These are phyloP conservation scores for Trachelus tabidus DNA, from an alignment of 2,888 invertebrate species.

Conservation along the genomic window DNA sequence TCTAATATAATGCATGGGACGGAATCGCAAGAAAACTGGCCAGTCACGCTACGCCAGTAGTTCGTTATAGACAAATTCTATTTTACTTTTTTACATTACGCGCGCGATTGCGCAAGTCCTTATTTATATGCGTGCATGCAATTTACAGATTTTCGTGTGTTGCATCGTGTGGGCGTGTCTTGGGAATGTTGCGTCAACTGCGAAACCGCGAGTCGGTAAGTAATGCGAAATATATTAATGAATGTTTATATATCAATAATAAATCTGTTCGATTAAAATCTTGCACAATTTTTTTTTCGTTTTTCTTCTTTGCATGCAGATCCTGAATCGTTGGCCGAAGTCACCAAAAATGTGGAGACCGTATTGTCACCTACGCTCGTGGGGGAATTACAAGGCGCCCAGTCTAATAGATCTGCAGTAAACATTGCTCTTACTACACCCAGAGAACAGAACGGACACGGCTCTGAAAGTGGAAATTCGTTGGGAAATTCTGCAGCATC, in stretches of 20 bases:
- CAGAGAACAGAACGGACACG: not conserved
- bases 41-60: conserved; percentile 30
- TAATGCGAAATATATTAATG: not conserved
- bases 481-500: not conserved
- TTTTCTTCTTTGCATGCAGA: conserved; percentile 22
- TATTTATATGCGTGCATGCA: not conserved
- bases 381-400: conserved; percentile 29
- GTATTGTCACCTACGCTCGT: conserved; percentile 42
- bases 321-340: conserved; percentile 42
- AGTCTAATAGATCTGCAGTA: conserved; percentile 26
- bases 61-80: not conserved
- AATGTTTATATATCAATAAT: not conserved
- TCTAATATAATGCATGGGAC: conserved; percentile 34
- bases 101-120: not conserved
- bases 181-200: conserved; percentile 16
- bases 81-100: not conserved
- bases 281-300: not conserved
- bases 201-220: conserved; percentile 9
- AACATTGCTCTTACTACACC: conserved; percentile 18
- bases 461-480: not conserved
- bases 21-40: conserved; percentile 33
- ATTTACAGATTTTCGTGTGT: conserved; percentile 31
- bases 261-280: not conserved
- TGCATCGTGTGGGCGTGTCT: conserved; percentile 15
- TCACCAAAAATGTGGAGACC: conserved; percentile 46